Conservation (phyloP, 2,888 invertebrate genomes). For the Hedychridium roseum region DNA sequence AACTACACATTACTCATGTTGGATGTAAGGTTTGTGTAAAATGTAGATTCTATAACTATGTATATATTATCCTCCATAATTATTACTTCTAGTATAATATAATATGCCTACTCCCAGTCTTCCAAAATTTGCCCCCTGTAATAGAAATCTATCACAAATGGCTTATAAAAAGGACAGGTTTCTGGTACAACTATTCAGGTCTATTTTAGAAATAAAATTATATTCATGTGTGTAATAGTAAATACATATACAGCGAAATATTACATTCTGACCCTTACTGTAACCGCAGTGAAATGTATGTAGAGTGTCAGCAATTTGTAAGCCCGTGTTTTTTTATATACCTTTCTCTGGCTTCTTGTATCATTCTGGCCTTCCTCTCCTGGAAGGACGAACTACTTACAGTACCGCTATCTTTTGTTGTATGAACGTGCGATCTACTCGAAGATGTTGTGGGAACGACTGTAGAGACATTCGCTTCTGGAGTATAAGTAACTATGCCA, state of each 20-base stretch:
- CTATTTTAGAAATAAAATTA: constrained; percentile 53
- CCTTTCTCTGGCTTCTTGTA: constrained; percentile 77
- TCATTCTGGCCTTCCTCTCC: constrained; percentile 80
- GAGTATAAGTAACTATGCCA: constrained; percentile 73
- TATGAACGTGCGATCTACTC: constrained; percentile 35
- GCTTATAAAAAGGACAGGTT: constrained; percentile 24
- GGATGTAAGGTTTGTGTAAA: too few relatives aligned
- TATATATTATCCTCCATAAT: too few relatives aligned
- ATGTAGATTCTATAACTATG: too few relatives aligned
- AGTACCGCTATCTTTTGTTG: constrained; percentile 31
- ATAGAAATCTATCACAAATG: constrained; percentile 35
- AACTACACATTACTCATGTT: too few relatives aligned
- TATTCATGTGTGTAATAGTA: constrained; percentile 51
- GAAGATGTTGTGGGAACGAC: constrained; percentile 33
- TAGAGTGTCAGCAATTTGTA: constrained; percentile 57
- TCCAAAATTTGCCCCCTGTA: constrained; percentile 24
- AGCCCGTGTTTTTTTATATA: constrained; percentile 82
- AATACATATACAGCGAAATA: constrained; percentile 53
- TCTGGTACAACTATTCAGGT: constrained; percentile 31
- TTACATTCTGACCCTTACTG: constrained; percentile 40
- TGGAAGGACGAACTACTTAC: constrained; percentile 72
- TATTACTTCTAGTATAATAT: too few relatives aligned
- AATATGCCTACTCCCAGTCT: too few relatives aligned
- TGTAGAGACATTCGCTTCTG: constrained; percentile 60
- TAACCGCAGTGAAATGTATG: constrained; percentile 34